A percentile compares a stretch with the other conserved stretches of the same genome.
These are phyloP conservation scores for Pangasius macronema DNA, from an alignment of 2,797 vertebrate genomes.

Conservation along the genomic window DNA sequence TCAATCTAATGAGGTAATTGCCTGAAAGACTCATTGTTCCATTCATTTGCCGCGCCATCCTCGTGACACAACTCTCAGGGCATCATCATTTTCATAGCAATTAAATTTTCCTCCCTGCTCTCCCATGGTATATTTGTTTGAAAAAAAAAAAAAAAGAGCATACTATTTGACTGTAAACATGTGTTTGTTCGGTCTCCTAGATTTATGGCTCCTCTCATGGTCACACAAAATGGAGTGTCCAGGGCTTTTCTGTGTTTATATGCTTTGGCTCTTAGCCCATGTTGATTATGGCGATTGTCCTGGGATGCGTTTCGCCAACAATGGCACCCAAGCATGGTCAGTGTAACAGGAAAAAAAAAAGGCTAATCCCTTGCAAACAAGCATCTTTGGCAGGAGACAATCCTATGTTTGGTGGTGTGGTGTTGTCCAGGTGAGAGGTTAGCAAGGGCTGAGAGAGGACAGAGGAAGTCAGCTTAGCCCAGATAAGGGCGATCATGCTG, in stretches of 20 bases:
- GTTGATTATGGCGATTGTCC: conserved; percentile 66
- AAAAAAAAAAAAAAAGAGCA: background rate
- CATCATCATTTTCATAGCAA: conserved; percentile 64
- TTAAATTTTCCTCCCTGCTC: conserved; percentile 53
- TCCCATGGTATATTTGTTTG: conserved; percentile 55
- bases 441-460: conserved; percentile 69
- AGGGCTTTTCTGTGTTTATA: conserved; percentile 65
- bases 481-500: conserved; percentile 82
- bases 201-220: conserved; percentile 56
- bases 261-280: conserved; percentile 68
- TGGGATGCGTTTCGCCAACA: conserved; percentile 63
- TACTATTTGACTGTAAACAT: conserved; percentile 51
- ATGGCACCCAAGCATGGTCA: conserved; percentile 69
- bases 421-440: conserved; percentile 66
- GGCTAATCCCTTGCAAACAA: conserved; percentile 77
- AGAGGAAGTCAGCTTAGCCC: conserved; percentile 72
- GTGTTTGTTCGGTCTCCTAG: conserved; percentile 41
- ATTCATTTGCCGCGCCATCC: conserved; percentile 66
- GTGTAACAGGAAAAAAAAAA: conserved; percentile 66
- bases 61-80: conserved; percentile 65
- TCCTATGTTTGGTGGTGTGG: conserved; percentile 61
- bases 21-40: conserved; percentile 76
- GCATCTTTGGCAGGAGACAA: conserved; percentile 70
- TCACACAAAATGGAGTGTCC: conserved; percentile 64
- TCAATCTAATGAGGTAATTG: conserved; percentile 74